Evolutionary conservation across 2,797 vertebrate genomes (phyloP).

Genomic region (Xiphorhynchus erythropygius): DNA sequence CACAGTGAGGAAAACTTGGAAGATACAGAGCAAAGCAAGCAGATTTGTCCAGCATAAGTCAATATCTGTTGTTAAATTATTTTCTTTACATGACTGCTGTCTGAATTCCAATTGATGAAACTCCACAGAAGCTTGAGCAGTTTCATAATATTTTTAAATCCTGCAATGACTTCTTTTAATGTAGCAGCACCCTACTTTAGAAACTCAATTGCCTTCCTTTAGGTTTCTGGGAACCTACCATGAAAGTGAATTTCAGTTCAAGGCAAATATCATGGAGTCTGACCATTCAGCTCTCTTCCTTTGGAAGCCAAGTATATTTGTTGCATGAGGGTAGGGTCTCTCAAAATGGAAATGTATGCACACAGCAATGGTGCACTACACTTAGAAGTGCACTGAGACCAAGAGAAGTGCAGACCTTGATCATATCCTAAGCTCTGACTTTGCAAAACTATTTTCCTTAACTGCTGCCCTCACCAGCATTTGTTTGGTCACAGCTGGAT

Average conservation of each 20-base stretch:
- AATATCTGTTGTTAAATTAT: background rate
- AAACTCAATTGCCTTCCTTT: background rate
- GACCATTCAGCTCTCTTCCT: background rate
- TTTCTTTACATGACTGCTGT: background rate
- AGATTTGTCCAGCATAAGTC: background rate
- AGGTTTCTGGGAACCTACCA: background rate
- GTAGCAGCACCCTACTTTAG: background rate
- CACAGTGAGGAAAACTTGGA: background rate
- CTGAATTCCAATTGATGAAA: background rate
- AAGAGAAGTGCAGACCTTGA: rapidly evolving
- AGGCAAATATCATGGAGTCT: background rate
- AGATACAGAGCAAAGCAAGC: background rate
- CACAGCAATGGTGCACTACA: rapidly evolving
- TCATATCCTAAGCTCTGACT: background rate
- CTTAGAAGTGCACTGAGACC: background rate
- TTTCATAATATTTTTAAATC: background rate
- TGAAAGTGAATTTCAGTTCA: background rate
- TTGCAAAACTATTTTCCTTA: background rate
- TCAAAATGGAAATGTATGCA: background rate
- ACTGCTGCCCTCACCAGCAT: background rate
- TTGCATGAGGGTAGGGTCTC: background rate
- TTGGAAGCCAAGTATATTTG: background rate
- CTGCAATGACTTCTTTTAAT: background rate
- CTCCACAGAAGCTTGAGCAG: background rate
- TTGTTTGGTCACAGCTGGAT: background rate